phyloP scores from a whole-genome alignment of 2,797 vertebrate genomes.

The Enteromius fasciolatus region DNA sequence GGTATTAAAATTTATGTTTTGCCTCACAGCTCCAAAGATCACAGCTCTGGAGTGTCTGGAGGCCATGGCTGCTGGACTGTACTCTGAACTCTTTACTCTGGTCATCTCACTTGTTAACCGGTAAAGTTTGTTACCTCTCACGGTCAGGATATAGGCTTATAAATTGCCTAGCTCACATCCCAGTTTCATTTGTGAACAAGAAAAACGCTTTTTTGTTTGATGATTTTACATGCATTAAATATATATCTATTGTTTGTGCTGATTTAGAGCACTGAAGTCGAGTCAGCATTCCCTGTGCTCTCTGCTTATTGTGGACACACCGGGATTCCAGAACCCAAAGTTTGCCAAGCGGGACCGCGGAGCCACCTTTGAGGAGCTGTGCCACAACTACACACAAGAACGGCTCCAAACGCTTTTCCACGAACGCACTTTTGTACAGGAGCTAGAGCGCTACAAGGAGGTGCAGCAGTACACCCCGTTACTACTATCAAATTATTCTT shows the following conservation, averaged over 20 bases:
- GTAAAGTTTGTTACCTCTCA: conserved; percentile 62
- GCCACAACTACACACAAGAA: conserved; percentile 97
- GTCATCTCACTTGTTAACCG: conserved; percentile 94
- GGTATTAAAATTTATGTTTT: background rate
- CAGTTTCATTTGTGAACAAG: background rate
- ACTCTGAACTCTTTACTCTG: conserved; percentile 92
- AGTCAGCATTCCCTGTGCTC: conserved; percentile 95
- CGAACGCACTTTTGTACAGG: conserved; percentile 88
- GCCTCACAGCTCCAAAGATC: conserved; percentile 82
- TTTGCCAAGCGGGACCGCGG: conserved; percentile 83
- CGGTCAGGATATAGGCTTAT: background rate
- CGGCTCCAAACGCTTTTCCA: conserved; percentile 94
- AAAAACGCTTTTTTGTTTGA: background rate
- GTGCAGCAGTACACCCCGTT: conserved; percentile 67
- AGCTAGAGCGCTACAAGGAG: conserved; percentile 96
- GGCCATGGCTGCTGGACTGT: conserved; percentile 91
- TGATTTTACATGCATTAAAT: conserved; percentile 4
- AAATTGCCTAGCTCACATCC: too few relatives aligned
- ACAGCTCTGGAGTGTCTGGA: conserved; percentile 94
- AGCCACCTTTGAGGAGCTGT: conserved; percentile 95
- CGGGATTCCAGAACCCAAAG: conserved; percentile 95
- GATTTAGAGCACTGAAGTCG: conserved; percentile 86
- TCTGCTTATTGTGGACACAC: conserved; percentile 93
- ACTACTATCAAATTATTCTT: background rate
- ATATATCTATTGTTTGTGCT: conserved; percentile 4